Evolutionary conservation across 1,140 invertebrate species (phyloP).

Genomic region (Microvelia longipes): DNA sequence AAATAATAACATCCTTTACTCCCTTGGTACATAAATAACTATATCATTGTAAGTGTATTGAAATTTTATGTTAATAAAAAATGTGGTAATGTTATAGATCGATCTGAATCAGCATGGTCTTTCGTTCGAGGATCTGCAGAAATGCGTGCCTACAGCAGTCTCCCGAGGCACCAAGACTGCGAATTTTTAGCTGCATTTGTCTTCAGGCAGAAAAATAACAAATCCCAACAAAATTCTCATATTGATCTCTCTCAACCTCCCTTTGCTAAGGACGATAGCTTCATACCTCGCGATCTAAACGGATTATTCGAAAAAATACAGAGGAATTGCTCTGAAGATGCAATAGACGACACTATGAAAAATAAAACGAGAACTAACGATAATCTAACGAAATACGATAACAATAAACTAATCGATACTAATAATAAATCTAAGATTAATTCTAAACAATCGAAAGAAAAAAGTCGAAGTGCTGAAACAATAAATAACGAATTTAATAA

Average conservation of each 20-base stretch:
- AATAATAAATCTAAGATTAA: not conserved
- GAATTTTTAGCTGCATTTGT: constrained; percentile 9
- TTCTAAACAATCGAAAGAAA: not conserved
- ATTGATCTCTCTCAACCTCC: not conserved
- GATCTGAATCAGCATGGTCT: constrained; percentile 36
- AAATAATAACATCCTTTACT: no score
- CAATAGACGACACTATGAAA: not conserved
- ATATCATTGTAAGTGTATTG: no score
- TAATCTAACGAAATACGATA: not conserved
- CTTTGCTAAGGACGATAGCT: not conserved
- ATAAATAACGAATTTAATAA: not conserved
- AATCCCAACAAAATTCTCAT: not conserved
- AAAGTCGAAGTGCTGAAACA: not conserved
- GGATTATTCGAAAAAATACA: not conserved
- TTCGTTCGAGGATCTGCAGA: constrained; percentile 36
- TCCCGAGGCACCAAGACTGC: constrained; percentile 30
- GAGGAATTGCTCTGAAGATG: not conserved
- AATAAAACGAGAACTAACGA: not conserved
- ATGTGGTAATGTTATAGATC: no score
- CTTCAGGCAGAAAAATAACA: not conserved
- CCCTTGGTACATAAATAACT: no score
- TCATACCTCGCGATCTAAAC: not conserved
- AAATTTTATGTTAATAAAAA: no score
- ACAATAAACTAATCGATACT: not conserved
- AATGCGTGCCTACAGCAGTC: constrained; percentile 39